These are phyloP conservation scores for Paradisaea rubra DNA, from an alignment of 2,113 vertebrate species.

Conservation along the genomic window DNA sequence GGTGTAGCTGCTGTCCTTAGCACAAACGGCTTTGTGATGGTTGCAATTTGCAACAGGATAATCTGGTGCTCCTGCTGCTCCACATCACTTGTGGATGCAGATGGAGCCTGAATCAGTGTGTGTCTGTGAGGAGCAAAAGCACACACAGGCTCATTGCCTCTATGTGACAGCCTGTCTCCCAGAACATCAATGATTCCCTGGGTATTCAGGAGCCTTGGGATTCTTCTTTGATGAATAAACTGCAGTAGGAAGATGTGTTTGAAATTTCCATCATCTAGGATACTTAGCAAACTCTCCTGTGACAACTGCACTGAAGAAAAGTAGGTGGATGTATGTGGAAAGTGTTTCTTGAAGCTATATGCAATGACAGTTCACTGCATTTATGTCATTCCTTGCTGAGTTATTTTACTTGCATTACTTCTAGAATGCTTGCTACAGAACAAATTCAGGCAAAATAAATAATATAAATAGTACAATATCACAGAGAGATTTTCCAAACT, in stretches of 20 bases:
- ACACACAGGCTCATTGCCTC: not conserved
- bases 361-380: not conserved
- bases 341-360: not conserved
- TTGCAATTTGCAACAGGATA: not conserved
- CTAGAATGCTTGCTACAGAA: not conserved
- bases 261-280: not conserved
- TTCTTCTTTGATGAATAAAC: not conserved
- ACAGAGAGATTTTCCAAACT: not conserved
- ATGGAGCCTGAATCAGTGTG: not conserved
- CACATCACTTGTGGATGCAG: not conserved
- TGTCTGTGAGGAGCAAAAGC: not conserved
- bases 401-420: slow-evolving; percentile 28
- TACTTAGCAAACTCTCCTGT: not conserved
- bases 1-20: not conserved
- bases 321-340: not conserved
- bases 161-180: not conserved
- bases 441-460: slow-evolving; percentile 10
- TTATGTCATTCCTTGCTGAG: not conserved
- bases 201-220: not conserved
- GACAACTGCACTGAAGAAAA: not conserved
- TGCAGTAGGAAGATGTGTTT: not conserved
- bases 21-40: not conserved
- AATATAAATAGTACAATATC: not conserved
- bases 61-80: not conserved
- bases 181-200: not conserved